A percentile compares a stretch with the other conserved stretches of the same genome.
phyloP scores from a whole-genome alignment of 1,140 invertebrate genomes.

The Stenopsyche tienmushanensis region DNA sequence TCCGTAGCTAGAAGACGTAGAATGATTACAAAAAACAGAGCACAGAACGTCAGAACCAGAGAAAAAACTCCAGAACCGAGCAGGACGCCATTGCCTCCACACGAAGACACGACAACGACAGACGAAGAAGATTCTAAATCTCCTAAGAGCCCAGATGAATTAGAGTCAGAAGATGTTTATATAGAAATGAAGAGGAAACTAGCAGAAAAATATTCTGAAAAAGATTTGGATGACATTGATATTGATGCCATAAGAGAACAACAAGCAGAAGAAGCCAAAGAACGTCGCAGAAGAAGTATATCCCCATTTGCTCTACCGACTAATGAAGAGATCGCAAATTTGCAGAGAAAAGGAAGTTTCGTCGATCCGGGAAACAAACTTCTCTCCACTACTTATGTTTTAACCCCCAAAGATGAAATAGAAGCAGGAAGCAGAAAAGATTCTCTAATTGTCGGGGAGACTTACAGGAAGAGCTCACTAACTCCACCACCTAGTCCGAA shows the following conservation, averaged over 20 bases:
- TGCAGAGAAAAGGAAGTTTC: conserved; percentile 55
- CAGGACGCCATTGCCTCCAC: conserved; percentile 46
- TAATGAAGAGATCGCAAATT: conserved; percentile 44
- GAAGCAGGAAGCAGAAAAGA: conserved; percentile 33
- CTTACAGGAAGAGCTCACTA: conserved; percentile 41
- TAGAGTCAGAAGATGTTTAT: conserved; percentile 54
- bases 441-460: conserved; percentile 40
- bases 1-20: conserved; percentile 54
- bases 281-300: conserved; percentile 54
- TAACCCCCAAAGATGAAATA: conserved; percentile 50
- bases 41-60: conserved; percentile 51
- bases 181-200: conserved; percentile 54
- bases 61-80: conserved; percentile 61
- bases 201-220: conserved; percentile 47
- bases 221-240: conserved; percentile 54
- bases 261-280: conserved; percentile 49
- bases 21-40: conserved; percentile 57
- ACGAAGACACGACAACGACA: conserved; percentile 54
- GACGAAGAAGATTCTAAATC: conserved; percentile 51
- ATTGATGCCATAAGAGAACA: conserved; percentile 52
- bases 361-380: conserved; percentile 55
- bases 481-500: conserved; percentile 42
- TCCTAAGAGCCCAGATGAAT: conserved; percentile 41
- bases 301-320: conserved; percentile 54
- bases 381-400: conserved; percentile 47